Evolutionary conservation across 2,797 vertebrate species (phyloP).

Genomic region (Discoglossus pictus): DNA sequence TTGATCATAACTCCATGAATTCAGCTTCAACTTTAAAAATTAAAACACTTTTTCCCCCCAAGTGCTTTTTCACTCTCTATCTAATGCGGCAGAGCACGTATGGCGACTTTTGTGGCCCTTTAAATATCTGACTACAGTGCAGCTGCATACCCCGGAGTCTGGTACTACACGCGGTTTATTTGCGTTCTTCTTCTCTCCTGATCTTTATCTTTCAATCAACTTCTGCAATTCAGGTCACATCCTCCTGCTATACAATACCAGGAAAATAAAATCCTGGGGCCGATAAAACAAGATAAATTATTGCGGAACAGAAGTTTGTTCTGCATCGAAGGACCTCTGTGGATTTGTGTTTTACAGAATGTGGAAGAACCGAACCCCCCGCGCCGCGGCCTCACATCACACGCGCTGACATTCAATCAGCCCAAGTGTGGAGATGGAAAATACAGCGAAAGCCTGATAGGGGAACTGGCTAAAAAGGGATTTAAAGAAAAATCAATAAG

Average conservation of each 20-base stretch:
- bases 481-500: conserved; percentile 11
- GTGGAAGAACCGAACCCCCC: conserved; percentile 12
- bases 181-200: not conserved
- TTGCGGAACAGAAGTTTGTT: not conserved
- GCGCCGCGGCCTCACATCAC: conserved; percentile 13
- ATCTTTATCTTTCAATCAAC: not conserved
- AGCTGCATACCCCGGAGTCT: too few species aligned
- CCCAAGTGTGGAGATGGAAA: conserved; percentile 1
- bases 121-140: too few species aligned
- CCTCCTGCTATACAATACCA: not conserved
- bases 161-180: not conserved
- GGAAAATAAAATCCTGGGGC: not conserved
- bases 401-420: conserved; percentile 16
- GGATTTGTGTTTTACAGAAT: conserved; percentile 19
- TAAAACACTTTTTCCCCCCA: too few species aligned
- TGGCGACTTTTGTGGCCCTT: too few species aligned
- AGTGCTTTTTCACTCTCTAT: too few species aligned
- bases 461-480: not conserved
- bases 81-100: too few species aligned
- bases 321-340: conserved; percentile 16
- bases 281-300: conserved; percentile 28
- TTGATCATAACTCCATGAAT: too few species aligned
- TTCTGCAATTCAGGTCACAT: conserved; percentile 17
- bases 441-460: not conserved
- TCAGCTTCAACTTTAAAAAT: too few species aligned